Conservation (phyloP, 2,113 vertebrate genomes). For the Ranitomeya imitator region DNA sequence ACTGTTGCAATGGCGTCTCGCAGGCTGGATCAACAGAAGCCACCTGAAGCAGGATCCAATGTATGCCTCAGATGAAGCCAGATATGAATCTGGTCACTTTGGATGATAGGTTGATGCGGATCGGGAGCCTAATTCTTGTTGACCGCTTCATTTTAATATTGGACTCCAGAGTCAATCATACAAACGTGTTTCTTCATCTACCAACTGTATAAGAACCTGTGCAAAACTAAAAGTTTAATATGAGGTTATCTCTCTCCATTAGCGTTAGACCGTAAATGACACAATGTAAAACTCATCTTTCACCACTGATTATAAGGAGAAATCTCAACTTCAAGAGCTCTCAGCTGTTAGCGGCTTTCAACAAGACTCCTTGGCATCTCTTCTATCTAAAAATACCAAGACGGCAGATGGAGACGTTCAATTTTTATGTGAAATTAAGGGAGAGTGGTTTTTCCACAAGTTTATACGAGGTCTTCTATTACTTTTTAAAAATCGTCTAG, state of each 20-base stretch:
- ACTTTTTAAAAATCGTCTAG: conserved; percentile 59
- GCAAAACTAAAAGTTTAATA: neutral
- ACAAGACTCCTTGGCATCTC: conserved; percentile 42
- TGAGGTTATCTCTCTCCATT: neutral
- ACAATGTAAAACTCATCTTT: neutral
- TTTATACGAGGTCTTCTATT: conserved; percentile 60
- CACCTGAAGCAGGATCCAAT: too few relatives aligned
- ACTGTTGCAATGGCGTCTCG: too few relatives aligned
- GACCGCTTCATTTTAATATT: too few relatives aligned
- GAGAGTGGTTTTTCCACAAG: conserved; percentile 43
- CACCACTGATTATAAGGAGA: conserved; percentile 38
- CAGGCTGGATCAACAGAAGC: too few relatives aligned
- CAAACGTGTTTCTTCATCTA: too few relatives aligned
- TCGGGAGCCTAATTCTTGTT: too few relatives aligned
- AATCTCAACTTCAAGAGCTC: conserved; percentile 17
- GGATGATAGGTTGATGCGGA: too few relatives aligned
- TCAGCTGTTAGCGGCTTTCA: conserved; percentile 59
- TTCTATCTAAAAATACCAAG: conserved; percentile 59
- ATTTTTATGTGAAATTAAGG: conserved; percentile 48
- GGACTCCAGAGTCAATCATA: too few relatives aligned
- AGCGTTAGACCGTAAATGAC: neutral
- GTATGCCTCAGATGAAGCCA: too few relatives aligned
- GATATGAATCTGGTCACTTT: too few relatives aligned
- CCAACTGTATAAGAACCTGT: neutral
- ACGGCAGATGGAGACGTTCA: conserved; percentile 63